Base-by-base conservation (phyloP, 2,797 vertebrate genomes). In the Syngnathus rostellatus region DNA sequence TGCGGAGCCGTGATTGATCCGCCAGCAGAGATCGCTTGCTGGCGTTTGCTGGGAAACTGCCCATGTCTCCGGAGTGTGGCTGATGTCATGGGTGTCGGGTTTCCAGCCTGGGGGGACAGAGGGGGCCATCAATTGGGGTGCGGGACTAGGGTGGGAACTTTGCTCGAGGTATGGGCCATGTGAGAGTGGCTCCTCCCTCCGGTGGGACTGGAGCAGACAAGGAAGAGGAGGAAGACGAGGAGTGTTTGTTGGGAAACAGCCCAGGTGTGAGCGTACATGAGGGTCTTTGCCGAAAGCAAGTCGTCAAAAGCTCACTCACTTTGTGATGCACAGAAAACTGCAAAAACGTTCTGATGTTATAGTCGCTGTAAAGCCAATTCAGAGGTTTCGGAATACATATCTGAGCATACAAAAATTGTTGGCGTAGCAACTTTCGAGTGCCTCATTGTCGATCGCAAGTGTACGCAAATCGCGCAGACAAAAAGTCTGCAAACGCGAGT, bases 41-140 rank as follows among this genome's bases (percentile, higher is more conserved):
- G 6, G 37, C 17, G 58, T 6, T 10, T n/a, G 59, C 59, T 23
- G 39, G 38, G 53, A 54, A 62, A n/a, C 39, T 10, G 60, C 60
- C n/a, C 17, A 21, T 21, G 38, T 50, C 62, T 38, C 46, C 31
- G 17, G 25, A 50, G 62, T 38, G 38, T 5, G 1, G 16, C 21
- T 53, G 48, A 53, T 53, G 63, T 64, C 64, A 55, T n/a, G 19
- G 64, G 64, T 65, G 64, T 65, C 38, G 12, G 51, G 64, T 65
- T 54, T 21, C 64, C 40, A 7, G 63, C 11, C 51, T 7, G 46
- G 64, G 37, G 38, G 23, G 31, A 3, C 31, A 31, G 62, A 17
- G 37, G 19, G 46, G 25, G 50, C 2, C 8, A 21, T 51, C 48
- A 8, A 50, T n/a, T 19, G 46, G 46, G 6, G 48, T 46, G 45